Evolutionary conservation across 35 echinoderm and acorn worm genomes (phyloP).

Genomic region (Lytechinus variegatus): DNA sequence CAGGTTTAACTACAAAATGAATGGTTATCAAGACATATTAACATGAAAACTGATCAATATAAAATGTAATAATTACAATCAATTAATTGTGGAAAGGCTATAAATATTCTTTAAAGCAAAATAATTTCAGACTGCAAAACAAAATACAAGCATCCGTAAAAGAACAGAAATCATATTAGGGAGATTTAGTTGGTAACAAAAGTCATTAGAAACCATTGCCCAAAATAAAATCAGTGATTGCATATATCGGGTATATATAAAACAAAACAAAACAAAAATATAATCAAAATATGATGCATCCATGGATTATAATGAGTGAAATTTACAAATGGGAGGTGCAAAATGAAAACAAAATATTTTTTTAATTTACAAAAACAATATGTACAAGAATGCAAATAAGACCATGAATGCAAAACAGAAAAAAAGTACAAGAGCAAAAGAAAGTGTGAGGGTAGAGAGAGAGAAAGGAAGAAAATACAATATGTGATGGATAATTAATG

Average conservation of each 20-base stretch:
- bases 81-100: neutral
- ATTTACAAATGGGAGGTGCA: neutral
- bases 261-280: constrained; percentile 5
- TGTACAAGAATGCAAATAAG: neutral
- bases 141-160: neutral
- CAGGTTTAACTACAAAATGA: neutral
- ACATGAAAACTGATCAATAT: neutral
- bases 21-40: neutral
- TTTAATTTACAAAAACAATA: neutral
- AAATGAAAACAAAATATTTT: neutral
- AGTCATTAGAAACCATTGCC: neutral
- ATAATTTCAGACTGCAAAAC: constrained; percentile 45
- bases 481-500: neutral
- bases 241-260: neutral
- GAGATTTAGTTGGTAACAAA: neutral
- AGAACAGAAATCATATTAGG: neutral
- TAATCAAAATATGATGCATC: neutral
- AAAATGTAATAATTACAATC: constrained; percentile 20
- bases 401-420: neutral
- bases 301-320: neutral
- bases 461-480: neutral
- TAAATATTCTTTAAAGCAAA: constrained; percentile 38
- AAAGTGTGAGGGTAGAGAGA: neutral
- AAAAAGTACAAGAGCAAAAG: neutral
- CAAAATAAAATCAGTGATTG: neutral